Base-by-base conservation (phyloP, 2,797 vertebrate species). In the Nannoperca obscura region DNA sequence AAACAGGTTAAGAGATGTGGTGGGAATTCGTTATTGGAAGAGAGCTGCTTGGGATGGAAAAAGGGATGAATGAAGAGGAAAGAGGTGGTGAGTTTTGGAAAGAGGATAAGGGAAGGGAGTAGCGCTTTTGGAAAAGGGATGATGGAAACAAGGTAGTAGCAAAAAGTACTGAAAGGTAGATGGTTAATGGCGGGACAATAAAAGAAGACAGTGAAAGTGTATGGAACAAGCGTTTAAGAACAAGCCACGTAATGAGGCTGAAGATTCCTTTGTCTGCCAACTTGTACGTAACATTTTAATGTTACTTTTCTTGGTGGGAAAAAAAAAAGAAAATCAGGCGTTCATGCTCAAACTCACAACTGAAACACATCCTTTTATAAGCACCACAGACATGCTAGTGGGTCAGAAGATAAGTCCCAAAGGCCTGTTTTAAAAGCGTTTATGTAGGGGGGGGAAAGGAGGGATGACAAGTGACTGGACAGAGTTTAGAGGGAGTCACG, bases 41-140 rank as follows among this genome's bases (percentile, higher is more conserved):
- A 64, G 49, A 64, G 65, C n/a, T 61, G 68, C 79, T 71, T 73
- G 17, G 36, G 32, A 78, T 82, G 74, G 57, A 74, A 80, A 73
- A 77, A 5, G 14, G 64, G 49, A 57, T 55, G 24, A 49, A 63
- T 12, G 47, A 42, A 63, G n/a, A 42, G 65, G n/a, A 74, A 63
- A 61, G 68, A 46, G 42, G 71, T 74, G 71, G 49, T 67, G 70
- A 50, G 54, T 57, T 78, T 81, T 74, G 64, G 58, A 81, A 78
- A 73, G 11, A 40, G 32, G 58, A 46, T 71, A 44, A 62, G 40
- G 59, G 65, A 66, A 66, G n/a, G 46, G 52, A 64, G 59, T 52
- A 64, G 24, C 4, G 4, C 74, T 73, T 73, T 73, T 73, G 57
- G 49, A 66, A 75, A 64, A 72, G 19, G 10, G 42, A 78, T 69